These are phyloP conservation scores for Zaprionus lineosus DNA, from an alignment of 2,888 invertebrate genomes.

Conservation along the genomic window DNA sequence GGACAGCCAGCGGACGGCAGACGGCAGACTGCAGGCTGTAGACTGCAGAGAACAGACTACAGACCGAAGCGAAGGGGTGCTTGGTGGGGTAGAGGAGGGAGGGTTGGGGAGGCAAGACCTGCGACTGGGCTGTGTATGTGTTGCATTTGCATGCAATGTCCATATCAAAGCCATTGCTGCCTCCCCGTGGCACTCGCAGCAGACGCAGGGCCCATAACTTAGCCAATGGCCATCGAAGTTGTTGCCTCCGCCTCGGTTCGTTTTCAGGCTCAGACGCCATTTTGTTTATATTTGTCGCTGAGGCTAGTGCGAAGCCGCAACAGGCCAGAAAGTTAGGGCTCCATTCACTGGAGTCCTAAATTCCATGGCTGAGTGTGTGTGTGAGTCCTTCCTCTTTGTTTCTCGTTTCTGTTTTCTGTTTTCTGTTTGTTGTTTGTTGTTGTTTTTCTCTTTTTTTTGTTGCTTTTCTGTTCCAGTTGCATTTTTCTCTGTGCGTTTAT, in stretches of 20 bases:
- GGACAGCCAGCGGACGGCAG: constrained; percentile 6
- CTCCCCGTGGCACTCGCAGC: constrained; percentile 5
- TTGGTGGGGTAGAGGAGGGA: too few species aligned
- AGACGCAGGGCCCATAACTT: constrained; percentile 50
- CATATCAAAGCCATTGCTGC: constrained; percentile 16
- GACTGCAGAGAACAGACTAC: background rate
- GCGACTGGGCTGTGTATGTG: background rate
- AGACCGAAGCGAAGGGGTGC: background rate
- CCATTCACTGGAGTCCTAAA: background rate
- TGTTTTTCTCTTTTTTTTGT: background rate
- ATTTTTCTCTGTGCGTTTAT: constrained; percentile 24
- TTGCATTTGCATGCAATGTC: constrained; percentile 45
- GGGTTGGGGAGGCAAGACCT: background rate
- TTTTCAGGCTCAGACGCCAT: constrained; percentile 54
- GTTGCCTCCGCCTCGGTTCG: constrained; percentile 13
- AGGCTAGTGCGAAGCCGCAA: constrained; percentile 50
- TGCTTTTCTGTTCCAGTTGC: background rate
- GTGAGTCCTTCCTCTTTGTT: constrained; percentile 5
- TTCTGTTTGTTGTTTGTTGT: too few species aligned
- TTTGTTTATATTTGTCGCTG: constrained; percentile 75
- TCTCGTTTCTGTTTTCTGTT: too few species aligned
- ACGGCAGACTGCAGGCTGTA: background rate
- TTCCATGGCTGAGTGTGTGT: background rate
- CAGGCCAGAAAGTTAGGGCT: constrained; percentile 52
- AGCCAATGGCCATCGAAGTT: constrained; percentile 60